Evolutionary conservation across 2,113 vertebrate species (phyloP), one percentile per base, ranked within the genome.

Genomic region (Gambusia affinis): DNA sequence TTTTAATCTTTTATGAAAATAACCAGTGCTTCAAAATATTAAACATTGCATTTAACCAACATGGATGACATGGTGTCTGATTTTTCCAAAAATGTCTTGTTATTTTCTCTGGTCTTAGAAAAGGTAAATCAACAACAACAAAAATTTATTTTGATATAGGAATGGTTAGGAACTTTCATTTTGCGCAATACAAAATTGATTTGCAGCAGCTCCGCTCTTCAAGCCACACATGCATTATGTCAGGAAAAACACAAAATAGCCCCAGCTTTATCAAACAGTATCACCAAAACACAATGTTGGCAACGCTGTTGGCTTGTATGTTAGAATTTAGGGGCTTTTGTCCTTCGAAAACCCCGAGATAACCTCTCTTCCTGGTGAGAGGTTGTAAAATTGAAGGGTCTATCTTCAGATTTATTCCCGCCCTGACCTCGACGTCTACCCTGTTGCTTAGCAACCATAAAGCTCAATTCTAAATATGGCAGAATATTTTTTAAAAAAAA

Each of bases 1-100:
- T 94, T 95, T 88, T 93, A 93, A 87, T 89, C 88, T 84, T 85
- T 88, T 92, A 91, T 81, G 85, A 88, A 88, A 92, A 89, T 87
- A 89, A 93, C 76, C 89, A 78, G 67, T 86, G 84, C 85, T 83
- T 88, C 75, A 82, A 90, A 84, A 89, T 79, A 95, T 89, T 95
- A 94, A 95, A 95, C 76, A 33, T 86, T 80, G 76, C 70, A 89
- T 94, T 84, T 92, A 92, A 86, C 81, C 90, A 86, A 86, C 77
- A 73, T 28, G 51, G 24, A 65, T 67, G 44, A 28, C 29, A 0
- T n/a, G 64, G 75, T 62, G 60, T 33, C 31, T 81, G 47, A 83
- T 85, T 73, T 31, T 27, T 29, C 28, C 27, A 22, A 12, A 22
- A 7, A 4, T n/a, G 51, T n/a, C n/a, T n/a, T n/a, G 10, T 57